These are phyloP conservation scores for Tigriopus californicus DNA, from an alignment of 2,888 invertebrate genomes.

Conservation along the genomic window DNA sequence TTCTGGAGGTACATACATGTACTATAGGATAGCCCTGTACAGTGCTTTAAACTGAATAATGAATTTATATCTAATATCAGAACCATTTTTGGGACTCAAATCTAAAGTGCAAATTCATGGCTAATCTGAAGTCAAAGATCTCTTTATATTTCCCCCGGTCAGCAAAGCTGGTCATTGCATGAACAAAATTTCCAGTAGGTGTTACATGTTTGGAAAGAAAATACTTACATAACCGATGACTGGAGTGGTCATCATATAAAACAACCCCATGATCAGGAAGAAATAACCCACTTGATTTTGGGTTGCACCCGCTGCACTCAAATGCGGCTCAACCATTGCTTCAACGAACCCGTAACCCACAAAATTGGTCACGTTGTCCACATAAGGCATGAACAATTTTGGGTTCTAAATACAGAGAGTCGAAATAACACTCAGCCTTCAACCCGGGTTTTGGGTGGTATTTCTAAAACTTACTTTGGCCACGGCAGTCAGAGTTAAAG, in stretches of 20 bases:
- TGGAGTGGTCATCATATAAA: neutral
- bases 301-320: neutral
- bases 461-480: no score
- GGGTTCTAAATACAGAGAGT: neutral
- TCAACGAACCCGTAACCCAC: neutral
- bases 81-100: no score
- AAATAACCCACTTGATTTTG: neutral
- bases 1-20: no score
- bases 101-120: no score
- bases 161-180: neutral
- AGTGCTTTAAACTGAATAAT: no score
- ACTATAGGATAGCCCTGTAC: no score
- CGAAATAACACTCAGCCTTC: no score
- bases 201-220: neutral
- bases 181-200: neutral
- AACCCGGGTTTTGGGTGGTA: no score
- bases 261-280: neutral
- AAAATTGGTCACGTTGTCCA: neutral
- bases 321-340: neutral
- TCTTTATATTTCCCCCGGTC: no score
- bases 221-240: neutral
- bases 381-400: neutral
- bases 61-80: no score
- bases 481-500: no score
- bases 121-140: no score